Base-by-base conservation (phyloP, 2,113 vertebrate genomes). In the Plecotus auritus region DNA sequence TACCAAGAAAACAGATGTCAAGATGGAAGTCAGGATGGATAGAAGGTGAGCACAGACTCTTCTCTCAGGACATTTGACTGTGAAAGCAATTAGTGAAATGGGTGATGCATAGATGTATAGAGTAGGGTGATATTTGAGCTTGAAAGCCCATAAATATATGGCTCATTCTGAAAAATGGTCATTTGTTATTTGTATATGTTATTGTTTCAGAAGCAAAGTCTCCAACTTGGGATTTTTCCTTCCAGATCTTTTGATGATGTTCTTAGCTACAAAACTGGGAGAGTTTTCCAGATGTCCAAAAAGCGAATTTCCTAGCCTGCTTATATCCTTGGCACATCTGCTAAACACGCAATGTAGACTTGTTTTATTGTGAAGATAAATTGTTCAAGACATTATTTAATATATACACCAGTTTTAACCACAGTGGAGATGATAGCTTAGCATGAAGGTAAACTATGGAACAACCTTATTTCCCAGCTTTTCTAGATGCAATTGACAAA, bases 331-430 rank as follows among this genome's bases (percentile, higher is more conserved):
- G 61, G 51, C 37, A 28, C n/a, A 82, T 85, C 67, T 91, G 51
- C 51, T 70, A 22, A 61, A 83, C 22, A 40, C 40, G 66, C 11
- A 30, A 22, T 35, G 42, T 28, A 35, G 12, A 16, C 22, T 88
- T 87, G 61, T 54, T 74, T 84, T 59, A 87, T 67, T 81, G 28
- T 88, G 85, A 90, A 59, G 35, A 56, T 30, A 72, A 88, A 85
- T 80, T 70, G 45, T 90, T 90, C 77, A 81, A 77, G 51, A 35
- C 3, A 47, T 81, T 92, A 87, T 72, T 91, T 91, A 61, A 72
- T 61, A 73, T 35, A 83, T 40, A 56, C 12, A 76, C 37, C 22
- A 49, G 45, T 85, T 92, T 78, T 40, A 67, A 66, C 6, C 67
- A 80, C 76, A 76, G 7, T 56, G 22, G 59, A 93, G 35, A 54